Conservation (phyloP, 2,888 invertebrate genomes). For the Ecliptopera silaceata region DNA sequence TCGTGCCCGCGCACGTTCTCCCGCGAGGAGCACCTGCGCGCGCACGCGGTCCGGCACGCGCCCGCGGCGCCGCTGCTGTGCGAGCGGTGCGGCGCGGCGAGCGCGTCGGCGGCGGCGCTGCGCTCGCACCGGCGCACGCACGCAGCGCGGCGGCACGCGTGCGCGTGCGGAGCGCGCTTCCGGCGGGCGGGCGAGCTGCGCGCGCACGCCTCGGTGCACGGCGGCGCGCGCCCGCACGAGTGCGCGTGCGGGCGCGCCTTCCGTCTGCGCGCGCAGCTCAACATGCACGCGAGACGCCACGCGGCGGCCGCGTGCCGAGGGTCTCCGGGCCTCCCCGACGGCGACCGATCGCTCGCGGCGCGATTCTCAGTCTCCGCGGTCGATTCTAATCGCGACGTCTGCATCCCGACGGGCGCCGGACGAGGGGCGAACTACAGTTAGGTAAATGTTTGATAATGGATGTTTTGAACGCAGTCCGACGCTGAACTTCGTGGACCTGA, state of each 20-base stretch:
- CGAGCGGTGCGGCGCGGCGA: conserved; percentile 79
- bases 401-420: too few relatives aligned
- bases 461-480: conserved; percentile 46
- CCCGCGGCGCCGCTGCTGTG: conserved; percentile 68
- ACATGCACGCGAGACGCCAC: conserved; percentile 73
- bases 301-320: conserved; percentile 43
- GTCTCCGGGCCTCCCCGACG: conserved; percentile 49
- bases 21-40: conserved; percentile 51
- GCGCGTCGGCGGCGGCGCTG: conserved; percentile 78
- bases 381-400: background rate
- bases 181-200: conserved; percentile 77
- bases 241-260: conserved; percentile 78
- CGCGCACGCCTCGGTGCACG: conserved; percentile 81
- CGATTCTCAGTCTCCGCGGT: background rate
- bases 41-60: conserved; percentile 65
- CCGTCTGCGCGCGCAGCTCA: conserved; percentile 80
- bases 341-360: background rate
- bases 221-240: conserved; percentile 73
- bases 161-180: conserved; percentile 82
- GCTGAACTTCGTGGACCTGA: conserved; percentile 78
- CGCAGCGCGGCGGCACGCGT: conserved; percentile 60
- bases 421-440: too few relatives aligned
- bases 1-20: conserved; percentile 25
- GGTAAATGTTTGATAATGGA: too few relatives aligned
- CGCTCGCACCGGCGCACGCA: conserved; percentile 74